phyloP scores from a whole-genome alignment of 2,797 vertebrate species.

The Mallotus villosus region DNA sequence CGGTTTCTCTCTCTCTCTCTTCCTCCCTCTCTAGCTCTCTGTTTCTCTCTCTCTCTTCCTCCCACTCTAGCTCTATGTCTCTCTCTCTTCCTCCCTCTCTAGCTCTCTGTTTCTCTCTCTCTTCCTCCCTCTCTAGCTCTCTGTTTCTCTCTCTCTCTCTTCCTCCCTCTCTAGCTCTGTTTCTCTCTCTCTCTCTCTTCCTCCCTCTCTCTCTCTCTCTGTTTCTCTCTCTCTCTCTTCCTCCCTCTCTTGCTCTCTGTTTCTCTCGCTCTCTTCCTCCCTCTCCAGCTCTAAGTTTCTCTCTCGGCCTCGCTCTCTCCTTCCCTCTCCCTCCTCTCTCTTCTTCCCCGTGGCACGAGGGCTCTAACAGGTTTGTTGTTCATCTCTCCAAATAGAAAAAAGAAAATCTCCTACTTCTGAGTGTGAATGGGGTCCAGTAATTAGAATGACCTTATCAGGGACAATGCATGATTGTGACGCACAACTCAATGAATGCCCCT shows the following conservation, averaged over 20 bases:
- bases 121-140: background rate
- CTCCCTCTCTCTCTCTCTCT: background rate
- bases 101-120: background rate
- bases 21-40: background rate
- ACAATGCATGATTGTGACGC: slow-evolving; percentile 13
- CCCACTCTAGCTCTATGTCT: no score
- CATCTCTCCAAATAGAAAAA: slow-evolving; percentile 28
- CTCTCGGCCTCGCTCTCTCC: background rate
- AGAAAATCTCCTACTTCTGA: no score
- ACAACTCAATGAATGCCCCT: slow-evolving; percentile 43
- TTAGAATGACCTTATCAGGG: no score
- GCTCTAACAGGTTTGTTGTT: slow-evolving; percentile 15
- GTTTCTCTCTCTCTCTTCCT: background rate
- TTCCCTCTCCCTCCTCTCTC: background rate
- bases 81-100: background rate
- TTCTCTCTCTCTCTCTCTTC: background rate
- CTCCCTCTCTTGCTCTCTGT: no score
- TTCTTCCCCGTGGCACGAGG: background rate
- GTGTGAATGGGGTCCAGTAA: no score
- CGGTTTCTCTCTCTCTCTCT: background rate
- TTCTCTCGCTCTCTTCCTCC: slow-evolving; percentile 1
- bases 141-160: background rate
- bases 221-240: background rate
- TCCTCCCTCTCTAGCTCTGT: background rate
- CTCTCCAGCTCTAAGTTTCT: background rate